phyloP scores from a whole-genome alignment of 2,113 vertebrate genomes.

The Beaufortia kweichowensis region DNA sequence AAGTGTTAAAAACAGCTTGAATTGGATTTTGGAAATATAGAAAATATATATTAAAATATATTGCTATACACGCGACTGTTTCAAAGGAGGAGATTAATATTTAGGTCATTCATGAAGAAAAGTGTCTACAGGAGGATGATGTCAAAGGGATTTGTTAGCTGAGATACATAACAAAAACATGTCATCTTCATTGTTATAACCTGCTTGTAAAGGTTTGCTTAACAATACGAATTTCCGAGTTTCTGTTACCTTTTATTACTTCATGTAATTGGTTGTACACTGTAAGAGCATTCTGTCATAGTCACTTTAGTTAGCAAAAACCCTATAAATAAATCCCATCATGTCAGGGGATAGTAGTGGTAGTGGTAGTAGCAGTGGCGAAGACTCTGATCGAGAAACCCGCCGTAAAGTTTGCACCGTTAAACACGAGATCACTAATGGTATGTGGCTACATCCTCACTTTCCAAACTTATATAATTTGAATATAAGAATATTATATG shows the following conservation, averaged over 20 bases:
- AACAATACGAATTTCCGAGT: neutral
- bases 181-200: neutral
- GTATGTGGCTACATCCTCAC: constrained; percentile 61
- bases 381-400: constrained; percentile 72
- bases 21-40: neutral
- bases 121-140: constrained; percentile 59
- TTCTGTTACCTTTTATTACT: neutral
- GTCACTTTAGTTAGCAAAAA: constrained; percentile 15
- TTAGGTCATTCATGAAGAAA: constrained; percentile 37
- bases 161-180: constrained; percentile 34
- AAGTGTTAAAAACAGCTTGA: neutral
- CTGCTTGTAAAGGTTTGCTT: neutral
- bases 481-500: too few species aligned
- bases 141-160: constrained; percentile 61
- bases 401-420: constrained; percentile 71
- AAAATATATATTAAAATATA: neutral
- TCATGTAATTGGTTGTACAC: constrained; percentile 16
- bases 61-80: neutral
- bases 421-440: constrained; percentile 78
- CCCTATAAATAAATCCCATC: constrained; percentile 10
- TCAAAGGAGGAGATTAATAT: constrained; percentile 25
- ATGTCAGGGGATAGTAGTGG: constrained; percentile 76
- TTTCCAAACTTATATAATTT: neutral
- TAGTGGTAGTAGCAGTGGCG: constrained; percentile 72
- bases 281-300: constrained; percentile 32